phyloP scores from a whole-genome alignment of 2,797 vertebrate species.

The Channa striata region DNA sequence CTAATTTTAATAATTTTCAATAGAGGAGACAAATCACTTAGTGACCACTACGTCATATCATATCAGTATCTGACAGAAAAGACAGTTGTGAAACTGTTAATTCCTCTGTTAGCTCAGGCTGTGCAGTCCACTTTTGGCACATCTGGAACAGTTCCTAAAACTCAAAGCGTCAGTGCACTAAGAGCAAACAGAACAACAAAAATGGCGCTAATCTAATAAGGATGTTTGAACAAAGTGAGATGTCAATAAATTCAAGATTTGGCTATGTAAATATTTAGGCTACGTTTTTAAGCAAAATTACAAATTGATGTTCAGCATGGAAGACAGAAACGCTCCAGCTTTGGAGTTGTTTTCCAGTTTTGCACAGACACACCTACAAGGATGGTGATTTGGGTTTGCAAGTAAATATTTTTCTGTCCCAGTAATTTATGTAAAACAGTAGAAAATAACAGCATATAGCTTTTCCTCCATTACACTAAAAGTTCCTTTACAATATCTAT shows the following conservation, averaged over 20 bases:
- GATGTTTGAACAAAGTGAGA: constrained; percentile 45
- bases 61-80: constrained; percentile 69
- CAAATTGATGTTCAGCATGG: background rate
- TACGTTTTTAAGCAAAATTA: background rate
- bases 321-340: background rate
- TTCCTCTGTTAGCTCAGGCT: constrained; percentile 75
- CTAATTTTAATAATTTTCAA: too few relatives aligned
- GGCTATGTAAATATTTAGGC: constrained; percentile 37
- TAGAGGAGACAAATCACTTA: constrained; percentile 78
- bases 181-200: constrained; percentile 40
- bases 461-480: too few relatives aligned
- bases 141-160: constrained; percentile 64
- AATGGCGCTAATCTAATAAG: constrained; percentile 36
- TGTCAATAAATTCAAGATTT: constrained; percentile 43
- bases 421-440: too few relatives aligned
- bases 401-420: too few relatives aligned
- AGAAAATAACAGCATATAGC: too few relatives aligned
- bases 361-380: too few relatives aligned
- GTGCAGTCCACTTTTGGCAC: constrained; percentile 57
- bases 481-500: too few relatives aligned
- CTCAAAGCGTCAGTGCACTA: constrained; percentile 35
- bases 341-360: too few relatives aligned
- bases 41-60: constrained; percentile 79
- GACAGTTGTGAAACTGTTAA: constrained; percentile 85
- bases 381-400: too few relatives aligned